Percentiles rank a stretch among this genome's conserved stretches.
Evolutionary conservation across 2,113 vertebrate species (phyloP).

Genomic region (Urocitellus parryii): DNA sequence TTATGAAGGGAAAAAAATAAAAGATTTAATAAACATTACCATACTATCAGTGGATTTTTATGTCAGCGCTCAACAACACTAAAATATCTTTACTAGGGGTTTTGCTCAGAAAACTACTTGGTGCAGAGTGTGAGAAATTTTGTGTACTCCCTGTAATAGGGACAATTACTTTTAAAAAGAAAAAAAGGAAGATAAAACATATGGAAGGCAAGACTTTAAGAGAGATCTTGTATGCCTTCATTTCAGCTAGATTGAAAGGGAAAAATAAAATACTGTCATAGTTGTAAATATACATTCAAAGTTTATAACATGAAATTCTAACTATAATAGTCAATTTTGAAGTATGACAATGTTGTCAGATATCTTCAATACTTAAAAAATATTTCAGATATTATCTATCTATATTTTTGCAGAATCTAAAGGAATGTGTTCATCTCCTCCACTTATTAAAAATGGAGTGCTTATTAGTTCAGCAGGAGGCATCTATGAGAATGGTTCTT

Average conservation of each 20-base stretch:
- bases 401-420: conserved; percentile 75
- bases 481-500: conserved; percentile 84
- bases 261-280: conserved; percentile 25
- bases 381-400: background rate
- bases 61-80: background rate
- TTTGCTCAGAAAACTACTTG: background rate
- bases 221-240: background rate
- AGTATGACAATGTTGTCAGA: background rate
- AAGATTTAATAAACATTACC: background rate
- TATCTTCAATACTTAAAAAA: background rate
- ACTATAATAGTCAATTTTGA: background rate
- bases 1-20: background rate
- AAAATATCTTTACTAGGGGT: background rate
- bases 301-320: background rate
- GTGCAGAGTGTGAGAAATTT: background rate
- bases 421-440: conserved; percentile 84
- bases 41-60: background rate
- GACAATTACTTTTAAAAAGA: background rate
- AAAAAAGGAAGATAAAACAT: background rate
- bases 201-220: background rate
- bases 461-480: conserved; percentile 11
- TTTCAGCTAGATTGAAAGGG: background rate
- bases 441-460: conserved; percentile 83
- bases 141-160: background rate
- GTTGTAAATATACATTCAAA: background rate